A percentile compares a stretch with the other conserved stretches of the same genome.
Conservation (phyloP, 2,113 vertebrate genomes). For the Oenanthe melanoleuca region DNA sequence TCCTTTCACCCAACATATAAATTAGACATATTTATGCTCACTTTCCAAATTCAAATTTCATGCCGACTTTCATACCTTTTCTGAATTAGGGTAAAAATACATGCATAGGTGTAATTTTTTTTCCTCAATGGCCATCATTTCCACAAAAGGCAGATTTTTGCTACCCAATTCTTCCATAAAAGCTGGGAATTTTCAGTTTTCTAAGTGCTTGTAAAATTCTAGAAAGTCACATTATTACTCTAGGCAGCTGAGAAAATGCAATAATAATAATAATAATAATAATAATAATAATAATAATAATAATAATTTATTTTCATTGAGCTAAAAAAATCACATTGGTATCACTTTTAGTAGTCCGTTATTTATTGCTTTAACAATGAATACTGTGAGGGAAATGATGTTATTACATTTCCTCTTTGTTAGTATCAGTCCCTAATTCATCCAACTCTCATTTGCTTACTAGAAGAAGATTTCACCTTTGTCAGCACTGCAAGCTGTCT, state of each 20-base stretch:
- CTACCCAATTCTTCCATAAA: neutral
- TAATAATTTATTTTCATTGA: neutral
- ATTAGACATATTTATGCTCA: neutral
- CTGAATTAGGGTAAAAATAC: neutral
- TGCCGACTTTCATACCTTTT: neutral
- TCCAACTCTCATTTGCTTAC: constrained; percentile 31
- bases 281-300: neutral
- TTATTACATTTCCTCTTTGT: constrained; percentile 37
- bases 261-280: neutral
- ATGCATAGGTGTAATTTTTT: neutral
- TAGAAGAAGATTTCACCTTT: constrained; percentile 44
- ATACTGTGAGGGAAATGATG: neutral
- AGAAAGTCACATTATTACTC: neutral
- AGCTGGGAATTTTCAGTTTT: neutral
- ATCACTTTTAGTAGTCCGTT: neutral
- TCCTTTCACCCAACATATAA: neutral
- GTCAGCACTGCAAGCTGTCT: constrained; percentile 49
- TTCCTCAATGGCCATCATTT: neutral
- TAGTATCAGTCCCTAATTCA: neutral
- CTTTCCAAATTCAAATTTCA: neutral
- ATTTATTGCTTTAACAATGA: neutral
- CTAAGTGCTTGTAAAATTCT: neutral
- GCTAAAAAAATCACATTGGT: neutral
- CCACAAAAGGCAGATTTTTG: neutral
- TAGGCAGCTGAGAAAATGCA: neutral